Evolutionary conservation across 2,888 invertebrate genomes (phyloP), one percentile per base, ranked within the genome.

Genomic region (Scelioninae gen. 2): DNA sequence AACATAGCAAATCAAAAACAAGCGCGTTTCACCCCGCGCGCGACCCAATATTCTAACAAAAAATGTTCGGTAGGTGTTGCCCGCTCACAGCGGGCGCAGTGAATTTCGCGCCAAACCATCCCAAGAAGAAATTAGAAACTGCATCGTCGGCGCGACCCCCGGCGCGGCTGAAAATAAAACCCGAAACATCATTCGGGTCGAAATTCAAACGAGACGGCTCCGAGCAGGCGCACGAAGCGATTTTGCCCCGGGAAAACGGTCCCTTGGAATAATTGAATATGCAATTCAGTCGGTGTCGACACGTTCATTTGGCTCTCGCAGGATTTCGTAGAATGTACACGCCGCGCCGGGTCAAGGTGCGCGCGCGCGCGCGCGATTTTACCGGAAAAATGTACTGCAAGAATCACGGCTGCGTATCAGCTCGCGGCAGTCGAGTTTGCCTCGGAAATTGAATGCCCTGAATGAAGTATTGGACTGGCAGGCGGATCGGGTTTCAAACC

Each of bases 361-460:
- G n/a, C n/a, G n/a, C n/a, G n/a, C n/a, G n/a, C n/a, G n/a, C 63
- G 53, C 64, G 25, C 43, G 28, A 53, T 69, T 67, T 64, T 46
- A 45, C 19, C 39, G 39, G 55, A 69, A 73, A 68, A 72, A 65
- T 46, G 58, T 43, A 46, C 46, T 53, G 71, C 41, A 73, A 73
- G 68, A 58, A 73, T 73, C 58, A 58, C 41, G 41, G 43, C 43
- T 68, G n/a, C 57, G 64, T 33, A 73, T 73, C 68, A 63, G 58
- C 71, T 37, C 67, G 73, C 50, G 46, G 64, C 43, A 50, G 74
- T 57, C 69, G 71, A 72, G 75, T 75, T 76, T 68, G 73, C 75
- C 63, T 78, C 81, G 81, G 82, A 82, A 82, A 83, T 82, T 80
- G 80, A 82, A 82, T 81, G 81, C 79, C 77, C 76, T 72, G 78